Evolutionary conservation across 2,797 vertebrate species (phyloP).

Genomic region (Crax fasciolata): DNA sequence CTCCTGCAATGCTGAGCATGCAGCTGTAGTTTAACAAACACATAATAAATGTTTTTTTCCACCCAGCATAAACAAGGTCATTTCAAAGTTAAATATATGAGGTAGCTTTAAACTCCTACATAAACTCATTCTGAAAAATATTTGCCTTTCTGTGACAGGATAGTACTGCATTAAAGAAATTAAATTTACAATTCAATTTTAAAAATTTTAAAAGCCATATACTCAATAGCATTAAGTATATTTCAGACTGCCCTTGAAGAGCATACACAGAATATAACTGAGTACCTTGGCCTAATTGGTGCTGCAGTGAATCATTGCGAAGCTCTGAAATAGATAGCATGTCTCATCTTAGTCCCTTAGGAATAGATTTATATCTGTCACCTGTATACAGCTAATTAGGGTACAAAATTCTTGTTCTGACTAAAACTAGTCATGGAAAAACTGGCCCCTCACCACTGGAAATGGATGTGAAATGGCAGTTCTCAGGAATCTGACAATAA

Average conservation of each 20-base stretch:
- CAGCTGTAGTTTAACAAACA: slow-evolving; percentile 30
- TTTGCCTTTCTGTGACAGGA: slow-evolving; percentile 31
- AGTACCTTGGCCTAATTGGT: slow-evolving; percentile 15
- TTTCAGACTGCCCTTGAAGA: slow-evolving; percentile 54
- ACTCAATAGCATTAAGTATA: slow-evolving; percentile 45
- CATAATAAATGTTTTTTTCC: background rate
- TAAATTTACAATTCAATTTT: slow-evolving; percentile 58
- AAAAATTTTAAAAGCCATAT: slow-evolving; percentile 4
- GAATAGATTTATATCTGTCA: background rate
- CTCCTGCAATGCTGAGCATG: background rate
- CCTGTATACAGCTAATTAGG: slow-evolving; percentile 5
- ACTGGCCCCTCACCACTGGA: background rate
- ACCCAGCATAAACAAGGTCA: slow-evolving; percentile 47
- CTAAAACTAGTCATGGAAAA: background rate
- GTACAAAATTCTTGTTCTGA: slow-evolving; percentile 1
- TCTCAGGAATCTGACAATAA: background rate
- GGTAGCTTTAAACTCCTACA: slow-evolving; percentile 32
- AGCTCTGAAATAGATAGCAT: background rate
- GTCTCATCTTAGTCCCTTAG: slow-evolving; percentile 8
- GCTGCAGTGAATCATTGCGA: slow-evolving; percentile 46
- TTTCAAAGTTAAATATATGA: slow-evolving; percentile 46
- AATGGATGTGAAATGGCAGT: background rate
- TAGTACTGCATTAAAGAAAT: slow-evolving; percentile 64
- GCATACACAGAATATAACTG: slow-evolving; percentile 3
- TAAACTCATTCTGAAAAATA: slow-evolving; percentile 41